These are phyloP conservation scores for Lepidotrigona ventralis DNA, from an alignment of 1,140 invertebrate genomes.

Conservation along the genomic window DNA sequence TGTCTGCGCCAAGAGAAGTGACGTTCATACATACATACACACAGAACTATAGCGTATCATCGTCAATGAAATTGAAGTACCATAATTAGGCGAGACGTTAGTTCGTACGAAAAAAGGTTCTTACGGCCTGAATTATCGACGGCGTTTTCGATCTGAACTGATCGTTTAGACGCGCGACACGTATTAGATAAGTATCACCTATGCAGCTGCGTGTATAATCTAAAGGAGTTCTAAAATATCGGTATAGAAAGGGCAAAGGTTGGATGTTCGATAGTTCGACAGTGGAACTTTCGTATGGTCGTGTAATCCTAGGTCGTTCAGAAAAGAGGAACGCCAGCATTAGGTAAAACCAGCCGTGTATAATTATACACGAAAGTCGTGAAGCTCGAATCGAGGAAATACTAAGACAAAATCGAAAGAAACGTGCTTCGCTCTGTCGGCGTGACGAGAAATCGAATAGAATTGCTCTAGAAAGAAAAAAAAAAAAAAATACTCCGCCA, in stretches of 20 bases:
- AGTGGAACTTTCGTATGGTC: background rate
- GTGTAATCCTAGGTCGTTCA: constrained; percentile 1
- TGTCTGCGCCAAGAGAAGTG: constrained; percentile 1
- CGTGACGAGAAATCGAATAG: background rate
- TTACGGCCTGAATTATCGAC: constrained; percentile 19
- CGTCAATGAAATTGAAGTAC: constrained; percentile 37
- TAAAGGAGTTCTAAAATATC: background rate
- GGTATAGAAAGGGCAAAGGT: background rate
- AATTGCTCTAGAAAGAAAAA: background rate
- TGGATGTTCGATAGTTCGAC: background rate
- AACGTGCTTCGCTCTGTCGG: background rate
- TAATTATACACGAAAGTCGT: constrained; percentile 5
- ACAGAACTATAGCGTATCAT: constrained; percentile 37
- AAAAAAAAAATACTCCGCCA: background rate
- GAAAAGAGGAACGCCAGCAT: background rate
- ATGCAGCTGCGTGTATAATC: background rate
- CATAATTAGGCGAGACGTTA: constrained; percentile 37
- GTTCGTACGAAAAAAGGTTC: constrained; percentile 15
- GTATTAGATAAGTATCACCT: background rate
- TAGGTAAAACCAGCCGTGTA: background rate
- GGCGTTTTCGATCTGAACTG: constrained; percentile 1
- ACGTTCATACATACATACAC: constrained; percentile 26
- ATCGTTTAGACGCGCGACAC: background rate
- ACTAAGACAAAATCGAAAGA: background rate
- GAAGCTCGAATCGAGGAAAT: background rate